Base-by-base conservation (phyloP, 2,888 invertebrate species). In the Hemaris fuciformis region DNA sequence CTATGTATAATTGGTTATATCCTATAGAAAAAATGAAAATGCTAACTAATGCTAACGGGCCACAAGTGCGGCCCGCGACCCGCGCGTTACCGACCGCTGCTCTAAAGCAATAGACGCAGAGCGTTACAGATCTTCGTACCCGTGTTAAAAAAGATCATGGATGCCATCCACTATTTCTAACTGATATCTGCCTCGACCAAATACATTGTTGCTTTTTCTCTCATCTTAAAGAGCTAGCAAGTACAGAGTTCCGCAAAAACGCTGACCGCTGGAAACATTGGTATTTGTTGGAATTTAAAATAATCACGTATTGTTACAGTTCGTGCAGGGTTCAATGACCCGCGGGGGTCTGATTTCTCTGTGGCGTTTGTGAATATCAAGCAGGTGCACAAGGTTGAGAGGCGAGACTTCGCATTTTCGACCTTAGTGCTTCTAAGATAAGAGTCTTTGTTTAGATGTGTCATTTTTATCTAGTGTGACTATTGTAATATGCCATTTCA, bases 341-440 rank as follows among this genome's bases (percentile, higher is more conserved):
- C 34, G 20, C 27, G 46, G 61, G 42, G 61, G 65, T 31, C 66
- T 65, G 66, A 67, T 69, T 69, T 67, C 66, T 68, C 71, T 60
- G 58, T 1, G 61, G 57, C 66, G 57, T 46, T 53, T 60, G 38
- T 41, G 60, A 60, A 60, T 53, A 60, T 48, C 60, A 60, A 60
- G 27, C 48, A 60, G 60, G 41, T 48, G 48, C 41, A 53, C 53
- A 48, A 60, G 48, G 53, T 53, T 53, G 31, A 27, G 27, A 27
- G 10, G 23, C 15, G 3, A 25, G 48, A 27, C 5, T 18, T 53
- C 27, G 53, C 8, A 53, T 18, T 20, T 10, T 10, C 8, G 18
- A 18, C 27, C 13, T 53, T 53, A 53, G 18, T 15, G 1, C 8
- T 27, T 31, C 4, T 6, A 15, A 7, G 8, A 20, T 31, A 53